Conservation (phyloP, 2,888 invertebrate genomes). For the Rhagophthalmus giganteus region DNA sequence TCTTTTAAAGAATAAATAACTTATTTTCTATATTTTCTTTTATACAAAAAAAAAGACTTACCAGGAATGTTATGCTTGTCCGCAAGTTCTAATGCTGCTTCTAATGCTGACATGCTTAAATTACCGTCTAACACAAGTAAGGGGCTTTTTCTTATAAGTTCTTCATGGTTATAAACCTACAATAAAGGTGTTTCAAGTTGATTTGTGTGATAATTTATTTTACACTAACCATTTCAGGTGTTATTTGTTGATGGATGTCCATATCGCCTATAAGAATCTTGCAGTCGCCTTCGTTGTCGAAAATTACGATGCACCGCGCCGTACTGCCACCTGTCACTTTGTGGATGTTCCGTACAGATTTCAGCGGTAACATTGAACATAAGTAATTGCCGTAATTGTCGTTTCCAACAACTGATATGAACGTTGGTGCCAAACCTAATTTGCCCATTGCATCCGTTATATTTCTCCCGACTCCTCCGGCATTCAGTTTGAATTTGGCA, state of each 20-base stretch:
- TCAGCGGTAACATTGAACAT: conserved; percentile 47
- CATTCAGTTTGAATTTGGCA: conserved; percentile 65
- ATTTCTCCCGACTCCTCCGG: conserved; percentile 93
- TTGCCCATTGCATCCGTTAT: conserved; percentile 83
- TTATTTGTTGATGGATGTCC: conserved; percentile 73
- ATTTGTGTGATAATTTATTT: neutral
- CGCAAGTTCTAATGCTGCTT: conserved; percentile 65
- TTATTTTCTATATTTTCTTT: too few relatives aligned
- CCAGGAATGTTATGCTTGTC: conserved; percentile 67
- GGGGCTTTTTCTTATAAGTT: conserved; percentile 65
- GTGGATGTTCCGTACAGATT: conserved; percentile 47
- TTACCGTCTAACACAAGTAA: conserved; percentile 87
- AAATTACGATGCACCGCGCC: conserved; percentile 75
- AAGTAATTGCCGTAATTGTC: conserved; percentile 62
- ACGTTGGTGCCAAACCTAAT: conserved; percentile 65
- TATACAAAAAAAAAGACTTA: too few relatives aligned
- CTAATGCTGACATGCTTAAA: conserved; percentile 68
- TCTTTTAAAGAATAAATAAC: too few relatives aligned
- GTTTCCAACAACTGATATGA: conserved; percentile 78
- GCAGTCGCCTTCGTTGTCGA: conserved; percentile 78
- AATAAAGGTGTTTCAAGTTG: conserved; percentile 29
- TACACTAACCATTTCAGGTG: conserved; percentile 64
- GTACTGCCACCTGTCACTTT: conserved; percentile 57
- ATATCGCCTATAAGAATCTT: conserved; percentile 82
- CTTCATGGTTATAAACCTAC: conserved; percentile 64